phyloP scores from a whole-genome alignment of 2,113 vertebrate species.

The Leucosticte australis region DNA sequence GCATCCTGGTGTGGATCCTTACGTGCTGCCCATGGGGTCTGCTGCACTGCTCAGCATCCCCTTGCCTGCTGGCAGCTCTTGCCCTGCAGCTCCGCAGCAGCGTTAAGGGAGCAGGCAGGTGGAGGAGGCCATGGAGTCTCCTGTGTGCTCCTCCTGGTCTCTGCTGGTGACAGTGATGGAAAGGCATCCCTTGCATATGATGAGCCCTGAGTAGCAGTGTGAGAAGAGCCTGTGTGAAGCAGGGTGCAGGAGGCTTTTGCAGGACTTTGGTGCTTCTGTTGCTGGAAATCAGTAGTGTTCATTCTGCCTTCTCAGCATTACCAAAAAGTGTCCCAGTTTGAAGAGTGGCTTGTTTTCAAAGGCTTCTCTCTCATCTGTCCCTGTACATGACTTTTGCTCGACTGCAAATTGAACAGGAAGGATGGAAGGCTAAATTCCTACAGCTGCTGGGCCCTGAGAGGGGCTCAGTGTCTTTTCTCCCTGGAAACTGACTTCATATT shows the following conservation, averaged over 20 bases:
- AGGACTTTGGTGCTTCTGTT: not conserved
- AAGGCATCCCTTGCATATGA: not conserved
- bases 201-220: not conserved
- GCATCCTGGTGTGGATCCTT: not conserved
- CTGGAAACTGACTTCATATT: not conserved
- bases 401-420: not conserved
- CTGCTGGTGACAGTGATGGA: not conserved
- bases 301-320: not conserved
- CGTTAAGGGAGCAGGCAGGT: not conserved
- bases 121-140: fast-evolving
- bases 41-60: fast-evolving
- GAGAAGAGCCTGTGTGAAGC: not conserved
- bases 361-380: not conserved
- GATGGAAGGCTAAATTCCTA: not conserved
- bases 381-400: not conserved
- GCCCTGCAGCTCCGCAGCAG: fast-evolving
- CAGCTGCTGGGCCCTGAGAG: not conserved
- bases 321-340: not conserved
- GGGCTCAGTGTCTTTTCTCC: not conserved
- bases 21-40: fast-evolving
- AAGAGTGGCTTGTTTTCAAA: not conserved
- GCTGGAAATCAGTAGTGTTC: not conserved
- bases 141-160: not conserved
- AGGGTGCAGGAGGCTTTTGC: not conserved
- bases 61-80: fast-evolving